Evolutionary conservation across 1,140 invertebrate species (phyloP).

Genomic region (Wasmannia auropunctata): DNA sequence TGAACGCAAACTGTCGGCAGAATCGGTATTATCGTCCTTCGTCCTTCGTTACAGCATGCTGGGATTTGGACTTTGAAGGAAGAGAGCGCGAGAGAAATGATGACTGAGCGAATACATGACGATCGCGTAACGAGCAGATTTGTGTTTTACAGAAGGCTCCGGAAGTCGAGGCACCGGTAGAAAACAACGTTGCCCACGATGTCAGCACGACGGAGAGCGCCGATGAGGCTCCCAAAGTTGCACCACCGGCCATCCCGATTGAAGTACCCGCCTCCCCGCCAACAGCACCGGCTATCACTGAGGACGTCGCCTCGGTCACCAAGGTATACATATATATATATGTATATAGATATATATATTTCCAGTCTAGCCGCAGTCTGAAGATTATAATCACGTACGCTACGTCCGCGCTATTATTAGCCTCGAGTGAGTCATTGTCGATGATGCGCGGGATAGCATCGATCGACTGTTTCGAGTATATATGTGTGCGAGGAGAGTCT

Average conservation of each 20-base stretch:
- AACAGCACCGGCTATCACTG: slow-evolving; percentile 81
- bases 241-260: slow-evolving; percentile 76
- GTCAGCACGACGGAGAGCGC: slow-evolving; percentile 75
- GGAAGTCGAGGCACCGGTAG: slow-evolving; percentile 76
- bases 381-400: slow-evolving; percentile 49
- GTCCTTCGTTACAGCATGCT: slow-evolving; percentile 69
- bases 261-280: slow-evolving; percentile 74
- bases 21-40: slow-evolving; percentile 61
- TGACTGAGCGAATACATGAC: background rate
- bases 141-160: slow-evolving; percentile 76
- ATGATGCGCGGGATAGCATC: slow-evolving; percentile 34
- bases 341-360: background rate
- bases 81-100: background rate
- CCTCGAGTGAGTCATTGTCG: slow-evolving; percentile 45
- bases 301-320: slow-evolving; percentile 83
- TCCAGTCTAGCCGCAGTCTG: slow-evolving; percentile 50
- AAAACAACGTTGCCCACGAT: slow-evolving; percentile 76
- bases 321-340: slow-evolving; percentile 74
- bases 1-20: slow-evolving; percentile 38
- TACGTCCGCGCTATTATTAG: slow-evolving; percentile 49
- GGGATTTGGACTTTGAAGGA: slow-evolving; percentile 69
- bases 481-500: background rate
- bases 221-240: slow-evolving; percentile 78
- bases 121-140: slow-evolving; percentile 34
- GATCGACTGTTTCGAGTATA: slow-evolving; percentile 26